Percentiles rank a stretch among this genome's conserved stretches.
These are phyloP conservation scores for Brachionus rotundiformis DNA, from an alignment of 1,140 invertebrate species.

Conservation along the genomic window DNA sequence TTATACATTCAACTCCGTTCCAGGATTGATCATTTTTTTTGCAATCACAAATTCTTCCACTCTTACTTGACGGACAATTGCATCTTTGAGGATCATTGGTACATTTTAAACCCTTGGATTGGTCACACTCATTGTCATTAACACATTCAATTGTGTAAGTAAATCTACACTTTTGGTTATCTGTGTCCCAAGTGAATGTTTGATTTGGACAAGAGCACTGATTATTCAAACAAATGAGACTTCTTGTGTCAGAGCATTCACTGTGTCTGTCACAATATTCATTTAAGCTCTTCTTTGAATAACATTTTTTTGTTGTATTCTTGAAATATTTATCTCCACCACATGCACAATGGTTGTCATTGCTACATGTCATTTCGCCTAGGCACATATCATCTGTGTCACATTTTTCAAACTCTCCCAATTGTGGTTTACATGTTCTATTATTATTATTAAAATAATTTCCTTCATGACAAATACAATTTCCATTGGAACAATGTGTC, in stretches of 20 bases:
- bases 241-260: not conserved
- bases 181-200: not conserved
- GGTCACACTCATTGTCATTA: not conserved
- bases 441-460: not conserved
- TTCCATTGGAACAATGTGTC: not conserved
- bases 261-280: not conserved
- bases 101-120: not conserved
- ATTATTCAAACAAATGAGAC: not conserved
- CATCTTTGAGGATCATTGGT: not conserved
- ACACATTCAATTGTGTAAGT: not conserved
- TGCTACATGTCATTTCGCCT: not conserved
- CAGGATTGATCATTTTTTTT: slow-evolving; percentile 9
- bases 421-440: not conserved
- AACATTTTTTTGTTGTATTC: not conserved
- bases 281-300: not conserved
- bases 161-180: not conserved
- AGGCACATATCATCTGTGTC: not conserved
- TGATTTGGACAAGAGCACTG: not conserved
- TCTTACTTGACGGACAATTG: not conserved
- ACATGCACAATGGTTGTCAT: not conserved
- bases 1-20: not conserved
- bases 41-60: not conserved
- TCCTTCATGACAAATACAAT: not conserved
- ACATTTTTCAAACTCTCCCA: slow-evolving; percentile 6
- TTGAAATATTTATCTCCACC: not conserved